Conservation (phyloP, 2,888 invertebrate genomes). For the Ichneumon xanthorius region DNA sequence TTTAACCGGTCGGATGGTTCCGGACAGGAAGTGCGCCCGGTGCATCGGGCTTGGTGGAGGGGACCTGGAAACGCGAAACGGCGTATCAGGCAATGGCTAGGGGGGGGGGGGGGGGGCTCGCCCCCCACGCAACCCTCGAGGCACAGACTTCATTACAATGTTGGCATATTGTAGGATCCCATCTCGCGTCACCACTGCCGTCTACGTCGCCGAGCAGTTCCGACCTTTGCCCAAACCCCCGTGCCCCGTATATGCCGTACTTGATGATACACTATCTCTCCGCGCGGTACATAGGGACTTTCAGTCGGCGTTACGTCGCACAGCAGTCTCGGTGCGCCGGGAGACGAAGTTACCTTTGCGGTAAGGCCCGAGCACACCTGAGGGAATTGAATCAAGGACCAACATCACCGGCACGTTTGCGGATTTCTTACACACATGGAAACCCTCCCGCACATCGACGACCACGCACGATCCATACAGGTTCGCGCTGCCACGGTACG, state of each 20-base stretch:
- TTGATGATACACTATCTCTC: conserved; percentile 16
- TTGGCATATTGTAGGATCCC: conserved; percentile 67
- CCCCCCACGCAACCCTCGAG: conserved; percentile 45
- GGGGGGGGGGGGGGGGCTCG: conserved; percentile 12
- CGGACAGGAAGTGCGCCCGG: conserved; percentile 72
- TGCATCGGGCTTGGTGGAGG: conserved; percentile 48
- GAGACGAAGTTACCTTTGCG: conserved; percentile 49
- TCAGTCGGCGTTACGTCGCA: background rate
- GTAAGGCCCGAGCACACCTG: conserved; percentile 42
- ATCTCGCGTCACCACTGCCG: conserved; percentile 35
- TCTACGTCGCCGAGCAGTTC: conserved; percentile 33
- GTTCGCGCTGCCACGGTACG: background rate
- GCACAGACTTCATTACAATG: conserved; percentile 72
- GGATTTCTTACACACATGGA: conserved; percentile 33
- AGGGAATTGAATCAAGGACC: conserved; percentile 55
- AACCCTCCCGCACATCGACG: conserved; percentile 16
- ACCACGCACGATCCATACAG: background rate
- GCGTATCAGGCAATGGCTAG: conserved; percentile 21
- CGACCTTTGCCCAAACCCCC: conserved; percentile 46
- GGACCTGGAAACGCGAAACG: conserved; percentile 53
- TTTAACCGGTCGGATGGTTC: conserved; percentile 73
- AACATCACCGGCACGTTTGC: conserved; percentile 41
- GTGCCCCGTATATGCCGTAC: conserved; percentile 3
- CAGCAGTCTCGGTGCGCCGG: conserved; percentile 20
- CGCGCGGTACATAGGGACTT: conserved; percentile 8